Percentiles rank a stretch among this genome's conserved stretches.
Conservation (phyloP, 2,797 vertebrate genomes). For the Sebastes matsubarae region DNA sequence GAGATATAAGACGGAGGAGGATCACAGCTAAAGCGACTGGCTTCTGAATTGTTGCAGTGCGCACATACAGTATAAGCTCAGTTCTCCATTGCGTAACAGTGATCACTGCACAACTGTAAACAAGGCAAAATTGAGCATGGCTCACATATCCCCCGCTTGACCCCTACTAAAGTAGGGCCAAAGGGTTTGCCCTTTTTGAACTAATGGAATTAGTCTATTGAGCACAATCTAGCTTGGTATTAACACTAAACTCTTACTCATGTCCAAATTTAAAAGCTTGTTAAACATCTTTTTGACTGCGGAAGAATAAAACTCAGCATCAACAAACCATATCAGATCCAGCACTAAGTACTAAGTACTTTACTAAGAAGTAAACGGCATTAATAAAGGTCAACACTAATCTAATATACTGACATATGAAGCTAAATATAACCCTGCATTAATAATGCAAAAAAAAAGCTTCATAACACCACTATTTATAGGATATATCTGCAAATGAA, state of each 20-base stretch:
- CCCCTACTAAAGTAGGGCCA: no score
- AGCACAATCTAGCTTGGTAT: no score
- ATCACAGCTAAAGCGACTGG: no score
- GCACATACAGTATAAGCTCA: no score
- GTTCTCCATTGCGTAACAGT: no score
- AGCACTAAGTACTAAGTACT: neutral
- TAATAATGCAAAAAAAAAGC: neutral
- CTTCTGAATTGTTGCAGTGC: no score
- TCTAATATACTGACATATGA: neutral
- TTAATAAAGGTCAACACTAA: neutral
- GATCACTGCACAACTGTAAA: no score
- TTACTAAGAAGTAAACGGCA: neutral
- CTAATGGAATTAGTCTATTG: no score
- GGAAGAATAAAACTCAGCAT: neutral
- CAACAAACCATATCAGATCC: neutral
- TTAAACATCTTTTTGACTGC: neutral
- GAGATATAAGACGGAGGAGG: no score
- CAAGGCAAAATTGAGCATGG: no score
- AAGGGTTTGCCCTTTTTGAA: no score
- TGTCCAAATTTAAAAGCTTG: neutral
- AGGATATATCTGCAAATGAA: neutral
- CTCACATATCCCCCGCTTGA: no score
- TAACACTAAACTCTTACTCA: neutral
- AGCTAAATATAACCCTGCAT: neutral
- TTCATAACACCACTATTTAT: neutral